These are phyloP conservation scores for Lycocorax pyrrhopterus DNA, from an alignment of 2,113 vertebrate species.

Conservation along the genomic window DNA sequence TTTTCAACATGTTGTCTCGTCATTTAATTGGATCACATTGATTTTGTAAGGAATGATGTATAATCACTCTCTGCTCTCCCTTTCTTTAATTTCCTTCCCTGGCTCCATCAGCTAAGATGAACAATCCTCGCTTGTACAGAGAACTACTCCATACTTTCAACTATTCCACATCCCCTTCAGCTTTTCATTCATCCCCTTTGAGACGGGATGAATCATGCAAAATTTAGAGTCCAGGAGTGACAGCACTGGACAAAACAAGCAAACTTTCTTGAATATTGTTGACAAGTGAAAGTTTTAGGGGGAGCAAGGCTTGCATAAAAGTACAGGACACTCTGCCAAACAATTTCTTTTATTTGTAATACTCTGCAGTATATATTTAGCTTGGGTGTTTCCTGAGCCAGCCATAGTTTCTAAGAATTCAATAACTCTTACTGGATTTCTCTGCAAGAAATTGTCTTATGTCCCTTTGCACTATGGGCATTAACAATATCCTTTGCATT, in stretches of 20 bases:
- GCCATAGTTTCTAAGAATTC: background rate
- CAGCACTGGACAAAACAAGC: background rate
- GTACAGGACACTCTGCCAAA: background rate
- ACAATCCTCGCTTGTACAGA: background rate
- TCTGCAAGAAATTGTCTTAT: background rate
- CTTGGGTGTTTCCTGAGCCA: background rate
- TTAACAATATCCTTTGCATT: background rate
- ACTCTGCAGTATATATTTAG: background rate
- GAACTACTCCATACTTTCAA: background rate
- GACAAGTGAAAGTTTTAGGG: background rate
- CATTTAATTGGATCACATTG: background rate
- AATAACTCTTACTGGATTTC: background rate
- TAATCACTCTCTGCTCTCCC: background rate
- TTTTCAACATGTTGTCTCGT: background rate
- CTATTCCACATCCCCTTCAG: background rate
- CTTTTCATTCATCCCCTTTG: background rate
- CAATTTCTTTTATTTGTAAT: background rate
- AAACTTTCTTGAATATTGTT: background rate
- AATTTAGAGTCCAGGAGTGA: background rate
- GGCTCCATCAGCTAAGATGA: background rate
- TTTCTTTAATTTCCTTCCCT: background rate
- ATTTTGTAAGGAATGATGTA: background rate
- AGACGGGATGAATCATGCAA: background rate
- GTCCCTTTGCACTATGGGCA: background rate
- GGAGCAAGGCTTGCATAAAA: background rate